Conservation (phyloP, 1,140 invertebrate genomes). For the Panagrolaimus sp. region DNA sequence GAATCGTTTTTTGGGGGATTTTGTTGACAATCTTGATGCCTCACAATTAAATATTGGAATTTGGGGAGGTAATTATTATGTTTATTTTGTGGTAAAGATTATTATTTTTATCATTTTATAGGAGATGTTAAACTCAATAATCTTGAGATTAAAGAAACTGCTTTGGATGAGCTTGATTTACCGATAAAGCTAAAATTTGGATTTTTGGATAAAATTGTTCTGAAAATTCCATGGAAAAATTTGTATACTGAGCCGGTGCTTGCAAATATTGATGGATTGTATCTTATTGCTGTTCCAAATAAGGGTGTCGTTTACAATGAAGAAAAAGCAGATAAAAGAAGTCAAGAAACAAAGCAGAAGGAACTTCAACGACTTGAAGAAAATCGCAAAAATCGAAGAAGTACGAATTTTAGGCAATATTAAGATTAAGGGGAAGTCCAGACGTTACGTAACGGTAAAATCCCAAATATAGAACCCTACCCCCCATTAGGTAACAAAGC, state of each 20-base stretch:
- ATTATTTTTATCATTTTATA: too few species aligned
- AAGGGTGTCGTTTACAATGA: conserved; percentile 76
- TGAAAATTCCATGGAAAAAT: conserved; percentile 98
- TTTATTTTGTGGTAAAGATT: too few species aligned
- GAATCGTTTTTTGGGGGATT: conserved; percentile 85
- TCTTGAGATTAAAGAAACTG: conserved; percentile 81
- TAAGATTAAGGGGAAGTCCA: too few species aligned
- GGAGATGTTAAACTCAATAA: conserved; percentile 88
- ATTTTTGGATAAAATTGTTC: conserved; percentile 71
- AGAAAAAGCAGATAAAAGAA: conserved; percentile 77
- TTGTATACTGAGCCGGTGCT: conserved; percentile 86
- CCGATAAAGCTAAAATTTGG: conserved; percentile 59
- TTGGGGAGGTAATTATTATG: too few species aligned
- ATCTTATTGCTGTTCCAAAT: conserved; percentile 80
- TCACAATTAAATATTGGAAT: conserved; percentile 88
- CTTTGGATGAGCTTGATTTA: conserved; percentile 65
- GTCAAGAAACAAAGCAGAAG: conserved; percentile 74
- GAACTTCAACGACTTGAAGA: conserved; percentile 68
- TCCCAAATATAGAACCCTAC: too few species aligned
- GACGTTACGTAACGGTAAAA: too few species aligned
- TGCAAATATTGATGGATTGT: conserved; percentile 78
- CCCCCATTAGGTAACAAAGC: too few species aligned
- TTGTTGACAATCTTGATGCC: conserved; percentile 88
- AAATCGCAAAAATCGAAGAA: conserved; percentile 75
- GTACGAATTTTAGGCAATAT: conserved; percentile 69